Evolutionary conservation across 2,113 vertebrate species (phyloP), one percentile per base, ranked within the genome.

Genomic region (Asarcornis scutulata): DNA sequence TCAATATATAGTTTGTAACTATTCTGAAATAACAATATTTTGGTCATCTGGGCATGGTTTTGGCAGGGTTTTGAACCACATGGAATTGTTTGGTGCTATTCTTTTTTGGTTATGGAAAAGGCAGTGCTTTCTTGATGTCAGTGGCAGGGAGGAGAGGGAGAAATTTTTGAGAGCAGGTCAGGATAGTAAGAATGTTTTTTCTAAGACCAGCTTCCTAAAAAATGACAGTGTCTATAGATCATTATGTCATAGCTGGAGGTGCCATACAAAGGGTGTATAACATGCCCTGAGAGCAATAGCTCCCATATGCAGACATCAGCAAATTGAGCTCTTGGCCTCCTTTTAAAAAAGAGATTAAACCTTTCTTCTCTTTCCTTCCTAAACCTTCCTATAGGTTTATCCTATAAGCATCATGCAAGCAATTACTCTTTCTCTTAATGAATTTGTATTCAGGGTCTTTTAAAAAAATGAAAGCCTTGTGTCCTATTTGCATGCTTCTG

Each of bases 281-380:
- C 2, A 4, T 1, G 1, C 17, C 63, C n/a, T 27, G 15, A 17
- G 29, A 44, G 52, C 74, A 66, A 16, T 7, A 34, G 32, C 36
- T 75, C 13, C 67, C 42, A 13, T 7, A 23, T 52, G 23, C 50
- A 52, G 40, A 48, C 11, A 27, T 9, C 60, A 72, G n/a, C 18
- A 62, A 38, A 5, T 12, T n/a, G 40, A 80, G 22, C 13, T 58
- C 40, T 88, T 0, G 0, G 0, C 1, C 29, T 77, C 6, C 22
- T 72, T 75, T 53, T 66, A 50, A 29, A 86, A 72, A 36, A 53
- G 60, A 42, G 18, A 34, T 42, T 40, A 56, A 66, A 78, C 38
- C 11, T 75, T 77, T 64, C 26, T 52, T 73, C 36, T 88, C 34
- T 69, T 68, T 58, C 48, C 11, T 92, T 76, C n/a, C 50, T 83